Evolutionary conservation across 92 coral and sea anemone genomes (phyloP).

Genomic region (Zoanthus gigantus): DNA sequence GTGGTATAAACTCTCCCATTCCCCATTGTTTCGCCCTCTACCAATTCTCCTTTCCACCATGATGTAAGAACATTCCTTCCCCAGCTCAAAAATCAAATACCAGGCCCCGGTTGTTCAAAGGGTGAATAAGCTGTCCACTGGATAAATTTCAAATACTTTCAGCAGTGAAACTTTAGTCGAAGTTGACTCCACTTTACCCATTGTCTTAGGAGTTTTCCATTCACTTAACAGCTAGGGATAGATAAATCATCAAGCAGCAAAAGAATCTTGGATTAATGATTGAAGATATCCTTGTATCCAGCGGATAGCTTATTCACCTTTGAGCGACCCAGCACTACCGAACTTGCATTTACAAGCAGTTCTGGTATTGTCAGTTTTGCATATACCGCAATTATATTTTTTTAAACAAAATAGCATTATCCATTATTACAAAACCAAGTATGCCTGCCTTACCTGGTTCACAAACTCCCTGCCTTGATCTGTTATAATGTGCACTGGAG

Average conservation of each 20-base stretch:
- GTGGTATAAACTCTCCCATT: background rate
- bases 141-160: slow-evolving; percentile 1
- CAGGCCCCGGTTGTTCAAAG: slow-evolving; percentile 5
- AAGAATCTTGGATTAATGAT: slow-evolving; percentile 10
- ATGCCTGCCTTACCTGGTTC: slow-evolving; percentile 61
- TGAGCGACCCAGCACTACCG: background rate
- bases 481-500: slow-evolving; percentile 75
- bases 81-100: slow-evolving; percentile 3
- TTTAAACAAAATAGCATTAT: slow-evolving; percentile 7
- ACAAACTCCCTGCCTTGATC: slow-evolving; percentile 84
- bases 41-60: no score
- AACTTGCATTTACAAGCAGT: slow-evolving; percentile 10
- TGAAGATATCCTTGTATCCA: background rate
- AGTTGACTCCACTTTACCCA: slow-evolving; percentile 12
- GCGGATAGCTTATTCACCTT: slow-evolving; percentile 6
- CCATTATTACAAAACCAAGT: slow-evolving; percentile 6
- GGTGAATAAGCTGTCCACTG: slow-evolving; percentile 12
- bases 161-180: background rate
- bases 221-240: slow-evolving; percentile 13
- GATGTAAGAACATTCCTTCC: no score
- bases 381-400: background rate
- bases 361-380: slow-evolving; percentile 1
- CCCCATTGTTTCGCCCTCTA: slow-evolving; percentile 15
- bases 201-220: slow-evolving; percentile 3
- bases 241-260: slow-evolving; percentile 7